Conservation (phyloP, 2,888 invertebrate species). For the Platerodrilus igneus region DNA sequence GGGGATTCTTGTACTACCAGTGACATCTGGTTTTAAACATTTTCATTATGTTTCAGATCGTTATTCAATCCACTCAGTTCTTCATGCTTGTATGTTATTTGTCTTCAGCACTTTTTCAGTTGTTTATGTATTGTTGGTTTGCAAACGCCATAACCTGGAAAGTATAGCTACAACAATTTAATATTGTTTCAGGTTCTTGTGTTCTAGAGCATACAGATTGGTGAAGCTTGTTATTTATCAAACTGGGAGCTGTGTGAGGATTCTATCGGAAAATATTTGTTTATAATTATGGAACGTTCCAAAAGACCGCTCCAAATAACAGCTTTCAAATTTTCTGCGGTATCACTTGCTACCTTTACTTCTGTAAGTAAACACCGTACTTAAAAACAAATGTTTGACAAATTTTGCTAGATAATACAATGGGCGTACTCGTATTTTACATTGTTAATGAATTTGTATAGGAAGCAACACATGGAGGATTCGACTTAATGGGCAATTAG, state of each 20-base stretch:
- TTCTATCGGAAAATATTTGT: slow-evolving; percentile 14
- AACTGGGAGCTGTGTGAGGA: slow-evolving; percentile 19
- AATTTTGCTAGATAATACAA: slow-evolving; percentile 10
- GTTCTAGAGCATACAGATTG: slow-evolving; percentile 20
- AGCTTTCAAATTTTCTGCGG: slow-evolving; percentile 13
- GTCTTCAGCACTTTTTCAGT: too few species aligned
- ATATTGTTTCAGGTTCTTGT: too few species aligned
- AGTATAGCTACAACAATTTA: too few species aligned
- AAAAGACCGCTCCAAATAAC: slow-evolving; percentile 20
- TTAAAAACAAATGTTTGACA: neutral
- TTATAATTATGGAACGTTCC: slow-evolving; percentile 26
- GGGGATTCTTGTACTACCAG: too few species aligned
- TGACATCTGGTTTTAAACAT: too few species aligned
- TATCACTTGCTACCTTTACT: slow-evolving; percentile 13
- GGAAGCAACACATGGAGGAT: too few species aligned
- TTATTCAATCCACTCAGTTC: too few species aligned
- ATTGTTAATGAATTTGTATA: slow-evolving; percentile 14
- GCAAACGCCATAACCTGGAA: too few species aligned
- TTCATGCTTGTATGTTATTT: too few species aligned
- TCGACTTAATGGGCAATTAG: too few species aligned
- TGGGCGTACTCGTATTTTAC: slow-evolving; percentile 21
- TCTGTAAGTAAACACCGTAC: slow-evolving; percentile 10
- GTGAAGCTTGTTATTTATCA: slow-evolving; percentile 22
- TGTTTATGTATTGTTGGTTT: too few species aligned
- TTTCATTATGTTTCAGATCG: too few species aligned